Evolutionary conservation across 2,113 vertebrate genomes (phyloP).

Genomic region (Salvelinus sp.): DNA sequence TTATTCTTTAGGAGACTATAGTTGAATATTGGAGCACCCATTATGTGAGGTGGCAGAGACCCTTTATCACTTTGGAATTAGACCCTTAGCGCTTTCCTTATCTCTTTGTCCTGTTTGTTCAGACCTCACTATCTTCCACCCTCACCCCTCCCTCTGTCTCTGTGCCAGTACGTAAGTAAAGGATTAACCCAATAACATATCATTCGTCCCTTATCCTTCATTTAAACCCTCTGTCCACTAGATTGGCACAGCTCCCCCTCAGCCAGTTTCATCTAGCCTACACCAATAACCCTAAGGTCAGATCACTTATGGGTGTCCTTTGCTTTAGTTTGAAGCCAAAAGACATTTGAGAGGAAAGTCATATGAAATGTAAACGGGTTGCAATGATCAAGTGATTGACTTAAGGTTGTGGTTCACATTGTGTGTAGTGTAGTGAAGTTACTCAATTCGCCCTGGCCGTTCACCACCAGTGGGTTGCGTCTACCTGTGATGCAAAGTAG

Average conservation of each 20-base stretch:
- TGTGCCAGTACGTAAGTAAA: slow-evolving; percentile 40
- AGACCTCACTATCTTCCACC: slow-evolving; percentile 68
- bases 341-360: too few relatives aligned
- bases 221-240: slow-evolving; percentile 4
- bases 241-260: not conserved
- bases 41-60: slow-evolving; percentile 20
- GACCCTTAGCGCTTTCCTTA: slow-evolving; percentile 73
- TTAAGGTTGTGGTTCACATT: too few relatives aligned
- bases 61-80: slow-evolving; percentile 78
- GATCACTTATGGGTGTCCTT: too few relatives aligned
- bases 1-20: too few relatives aligned
- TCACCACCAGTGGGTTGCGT: too few relatives aligned
- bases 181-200: slow-evolving; percentile 64
- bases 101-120: slow-evolving; percentile 71
- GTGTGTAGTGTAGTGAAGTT: too few relatives aligned
- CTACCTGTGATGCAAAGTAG: too few relatives aligned
- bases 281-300: too few relatives aligned
- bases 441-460: too few relatives aligned
- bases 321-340: too few relatives aligned
- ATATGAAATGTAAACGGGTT: too few relatives aligned
- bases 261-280: not conserved
- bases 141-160: slow-evolving; percentile 18
- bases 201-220: slow-evolving; percentile 38
- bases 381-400: too few relatives aligned
- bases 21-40: not conserved